These are phyloP conservation scores for Bellardia bayeri DNA, from an alignment of 2,888 invertebrate genomes.

Conservation along the genomic window DNA sequence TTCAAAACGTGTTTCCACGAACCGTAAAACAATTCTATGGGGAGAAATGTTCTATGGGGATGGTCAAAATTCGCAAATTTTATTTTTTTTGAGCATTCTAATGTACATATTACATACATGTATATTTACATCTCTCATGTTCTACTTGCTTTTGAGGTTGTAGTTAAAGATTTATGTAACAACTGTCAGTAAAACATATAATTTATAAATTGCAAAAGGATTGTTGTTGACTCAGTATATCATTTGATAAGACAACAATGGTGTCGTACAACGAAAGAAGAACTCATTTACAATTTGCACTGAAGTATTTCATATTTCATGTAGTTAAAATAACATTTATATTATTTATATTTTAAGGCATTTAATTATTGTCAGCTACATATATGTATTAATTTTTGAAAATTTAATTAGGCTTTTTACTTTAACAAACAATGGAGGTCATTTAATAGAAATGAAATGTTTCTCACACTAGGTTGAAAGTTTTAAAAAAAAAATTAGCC, in stretches of 20 bases:
- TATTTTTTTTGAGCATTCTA: too few species aligned
- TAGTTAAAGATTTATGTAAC: constrained; percentile 57
- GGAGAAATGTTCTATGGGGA: too few species aligned
- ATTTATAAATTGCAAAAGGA: constrained; percentile 52
- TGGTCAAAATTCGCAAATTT: too few species aligned
- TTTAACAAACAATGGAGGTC: too few species aligned
- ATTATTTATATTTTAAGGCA: neutral
- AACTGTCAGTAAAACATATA: constrained; percentile 63
- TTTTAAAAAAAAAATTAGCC: too few species aligned
- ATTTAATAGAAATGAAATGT: too few species aligned
- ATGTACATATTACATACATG: neutral
- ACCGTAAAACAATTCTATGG: too few species aligned
- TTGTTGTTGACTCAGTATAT: constrained; percentile 41
- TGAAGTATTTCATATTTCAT: constrained; percentile 1
- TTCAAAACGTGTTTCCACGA: too few species aligned
- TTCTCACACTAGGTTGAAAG: too few species aligned
- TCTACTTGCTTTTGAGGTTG: constrained; percentile 31
- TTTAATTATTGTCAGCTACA: too few species aligned
- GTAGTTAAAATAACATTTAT: neutral
- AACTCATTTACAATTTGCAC: neutral
- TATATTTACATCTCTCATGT: neutral
- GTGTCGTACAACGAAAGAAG: constrained; percentile 7
- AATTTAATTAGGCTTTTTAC: too few species aligned
- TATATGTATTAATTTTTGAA: too few species aligned
- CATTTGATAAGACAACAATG: constrained; percentile 23